Base-by-base conservation (phyloP, 92 coral and sea anemone genomes). In the Porites lobata region DNA sequence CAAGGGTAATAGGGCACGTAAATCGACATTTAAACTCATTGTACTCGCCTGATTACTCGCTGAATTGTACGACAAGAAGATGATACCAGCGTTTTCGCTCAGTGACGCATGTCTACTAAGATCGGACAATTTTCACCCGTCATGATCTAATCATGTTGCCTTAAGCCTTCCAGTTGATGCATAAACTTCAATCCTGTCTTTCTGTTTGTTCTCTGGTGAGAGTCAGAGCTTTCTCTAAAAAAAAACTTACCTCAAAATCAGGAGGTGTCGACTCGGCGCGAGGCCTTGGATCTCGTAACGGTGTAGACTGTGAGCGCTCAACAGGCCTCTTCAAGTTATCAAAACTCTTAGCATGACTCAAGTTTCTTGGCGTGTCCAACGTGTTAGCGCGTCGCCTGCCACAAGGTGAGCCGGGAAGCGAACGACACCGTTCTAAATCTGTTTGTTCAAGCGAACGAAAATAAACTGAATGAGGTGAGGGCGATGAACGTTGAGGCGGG, bases 371-470 rank as follows among this genome's bases (percentile, higher is more conserved):
- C 0, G 64, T 53, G 66, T 76, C 66, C 19, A 56, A 19, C 19
- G 65, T 56, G 80, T 53, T 53, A 20, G 80, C 80, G 0, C 80
- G 80, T 22, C 80, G 80, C 9, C 80, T 21, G 7, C 10, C 19
- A 1, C 50, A 38, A 7, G 66, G 80, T 32, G 80, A 76, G 10
- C 38, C 20, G 8, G 80, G 80, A n/a, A 54, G 47, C 1, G 80
- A 76, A 3, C 65, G 80, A 29, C 47, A 21, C 18, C 43, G 74
- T 2, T 17, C 47, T 50, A 69, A 21, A 15, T 69, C 74, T 22
- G 14, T 50, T 32, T 20, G 1, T 43, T 50, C 8, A 4, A 7
- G 58, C 50, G 76, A 32, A 10, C 11, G 52, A 2, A n/a, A 54
- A 54, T 9, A 22, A 8, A 14, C 10, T 9, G 56, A 22, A 15